Conservation (phyloP, 2,888 invertebrate species). For the Drosophila longiperda region DNA sequence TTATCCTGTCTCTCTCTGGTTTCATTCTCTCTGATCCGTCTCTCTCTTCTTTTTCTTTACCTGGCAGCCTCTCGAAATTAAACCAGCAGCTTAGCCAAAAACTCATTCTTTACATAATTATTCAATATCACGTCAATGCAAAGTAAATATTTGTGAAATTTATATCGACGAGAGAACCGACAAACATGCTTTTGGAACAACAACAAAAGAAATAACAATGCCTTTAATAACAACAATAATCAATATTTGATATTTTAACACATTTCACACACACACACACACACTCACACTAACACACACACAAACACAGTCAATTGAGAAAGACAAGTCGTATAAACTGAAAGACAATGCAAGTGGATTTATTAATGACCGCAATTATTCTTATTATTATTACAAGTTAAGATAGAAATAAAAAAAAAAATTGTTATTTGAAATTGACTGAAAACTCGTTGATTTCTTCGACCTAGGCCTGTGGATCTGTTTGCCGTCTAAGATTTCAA, state of each 20-base stretch:
- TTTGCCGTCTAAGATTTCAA: constrained; percentile 66
- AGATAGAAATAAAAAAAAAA: constrained; percentile 31
- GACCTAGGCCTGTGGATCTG: constrained; percentile 53
- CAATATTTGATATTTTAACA: constrained; percentile 79
- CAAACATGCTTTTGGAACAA: constrained; percentile 43
- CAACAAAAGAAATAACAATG: constrained; percentile 34
- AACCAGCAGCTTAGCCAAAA: constrained; percentile 45
- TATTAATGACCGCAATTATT: constrained; percentile 79
- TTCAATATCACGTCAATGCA: constrained; percentile 77
- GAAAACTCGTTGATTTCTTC: constrained; percentile 69
- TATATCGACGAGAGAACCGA: constrained; percentile 45
- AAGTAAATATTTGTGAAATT: constrained; percentile 72
- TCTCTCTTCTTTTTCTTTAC: neutral
- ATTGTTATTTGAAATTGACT: constrained; percentile 39
- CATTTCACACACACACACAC: constrained; percentile 60
- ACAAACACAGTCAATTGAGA: constrained; percentile 2
- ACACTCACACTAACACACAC: constrained; percentile 2
- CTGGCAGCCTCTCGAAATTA: constrained; percentile 22
- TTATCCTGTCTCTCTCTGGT: neutral
- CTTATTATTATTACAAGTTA: constrained; percentile 75
- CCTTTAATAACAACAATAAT: constrained; percentile 66
- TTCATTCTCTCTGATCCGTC: neutral
- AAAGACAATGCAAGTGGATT: constrained; percentile 75
- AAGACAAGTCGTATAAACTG: constrained; percentile 32
- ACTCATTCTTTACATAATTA: constrained; percentile 69